These are phyloP conservation scores for Okamejei kenojei DNA, from an alignment of 2,797 vertebrate genomes.

Conservation along the genomic window DNA sequence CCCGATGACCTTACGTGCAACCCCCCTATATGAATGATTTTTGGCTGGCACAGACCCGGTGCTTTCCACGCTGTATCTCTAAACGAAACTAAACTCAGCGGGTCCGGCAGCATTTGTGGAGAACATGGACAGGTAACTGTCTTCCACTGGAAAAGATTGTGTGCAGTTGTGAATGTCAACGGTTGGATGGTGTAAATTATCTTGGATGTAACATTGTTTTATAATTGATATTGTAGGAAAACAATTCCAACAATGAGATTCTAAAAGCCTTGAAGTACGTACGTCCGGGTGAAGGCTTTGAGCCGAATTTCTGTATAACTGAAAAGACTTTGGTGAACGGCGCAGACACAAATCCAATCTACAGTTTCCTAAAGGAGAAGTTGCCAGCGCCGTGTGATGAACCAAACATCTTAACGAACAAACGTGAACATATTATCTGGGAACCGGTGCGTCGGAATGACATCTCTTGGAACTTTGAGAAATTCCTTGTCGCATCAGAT, in stretches of 20 bases:
- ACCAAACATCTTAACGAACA: conserved; percentile 62
- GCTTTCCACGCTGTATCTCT: too few relatives aligned
- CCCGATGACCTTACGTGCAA: too few relatives aligned
- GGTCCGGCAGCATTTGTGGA: too few relatives aligned
- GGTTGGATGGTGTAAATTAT: not conserved
- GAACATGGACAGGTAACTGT: too few relatives aligned
- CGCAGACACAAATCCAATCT: conserved; percentile 72
- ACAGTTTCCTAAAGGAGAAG: conserved; percentile 67
- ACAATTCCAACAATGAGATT: conserved; percentile 78
- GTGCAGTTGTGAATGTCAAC: too few relatives aligned
- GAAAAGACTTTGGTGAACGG: conserved; percentile 89
- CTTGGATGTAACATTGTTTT: not conserved
- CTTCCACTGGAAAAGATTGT: too few relatives aligned
- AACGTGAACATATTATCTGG: conserved; percentile 81
- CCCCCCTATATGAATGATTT: too few relatives aligned
- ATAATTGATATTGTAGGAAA: conserved; percentile 64
- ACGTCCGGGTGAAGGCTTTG: conserved; percentile 78
- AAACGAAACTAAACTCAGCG: too few relatives aligned
- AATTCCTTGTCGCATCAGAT: conserved; percentile 78
- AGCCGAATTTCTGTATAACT: conserved; percentile 76
- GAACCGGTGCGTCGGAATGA: conserved; percentile 80
- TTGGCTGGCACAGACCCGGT: too few relatives aligned
- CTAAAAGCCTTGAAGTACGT: conserved; percentile 69
- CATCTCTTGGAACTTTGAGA: conserved; percentile 92
- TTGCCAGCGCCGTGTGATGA: conserved; percentile 78